Conservation (phyloP, 2,888 invertebrate genomes). For the Phymatocera aterrima region DNA sequence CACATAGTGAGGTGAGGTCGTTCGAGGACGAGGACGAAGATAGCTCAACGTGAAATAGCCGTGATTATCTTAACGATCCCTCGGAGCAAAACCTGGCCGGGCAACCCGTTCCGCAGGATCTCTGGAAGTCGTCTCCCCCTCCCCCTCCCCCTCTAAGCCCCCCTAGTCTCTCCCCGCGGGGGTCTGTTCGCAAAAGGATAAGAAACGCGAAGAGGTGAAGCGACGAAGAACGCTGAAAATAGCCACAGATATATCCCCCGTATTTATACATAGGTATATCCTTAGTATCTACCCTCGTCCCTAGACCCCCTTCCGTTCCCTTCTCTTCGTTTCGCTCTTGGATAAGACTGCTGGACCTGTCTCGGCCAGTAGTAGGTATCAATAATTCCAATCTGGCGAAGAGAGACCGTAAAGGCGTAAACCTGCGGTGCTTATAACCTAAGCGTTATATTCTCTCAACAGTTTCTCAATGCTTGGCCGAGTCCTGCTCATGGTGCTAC, state of each 20-base stretch:
- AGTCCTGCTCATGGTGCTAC: conserved; percentile 16
- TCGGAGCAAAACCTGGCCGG: conserved; percentile 73
- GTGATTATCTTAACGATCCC: conserved; percentile 74
- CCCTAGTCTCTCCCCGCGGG: conserved; percentile 25
- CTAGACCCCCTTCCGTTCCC: neutral
- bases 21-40: conserved; percentile 44
- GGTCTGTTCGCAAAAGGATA: conserved; percentile 39
- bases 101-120: conserved; percentile 65
- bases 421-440: conserved; percentile 14
- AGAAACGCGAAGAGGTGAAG: conserved; percentile 26
- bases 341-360: neutral
- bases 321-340: conserved; percentile 46
- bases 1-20: conserved; percentile 18
- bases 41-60: conserved; percentile 60
- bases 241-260: conserved; percentile 18
- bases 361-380: neutral
- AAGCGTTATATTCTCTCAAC: neutral
- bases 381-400: conserved; percentile 22
- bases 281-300: neutral
- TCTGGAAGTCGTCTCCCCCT: conserved; percentile 5
- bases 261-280: conserved; percentile 19
- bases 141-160: neutral
- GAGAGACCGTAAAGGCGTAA: conserved; percentile 12
- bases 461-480: conserved; percentile 43
- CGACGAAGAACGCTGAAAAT: conserved; percentile 51